phyloP scores from a whole-genome alignment of 1,140 invertebrate genomes.

The Brachystomella parvula region DNA sequence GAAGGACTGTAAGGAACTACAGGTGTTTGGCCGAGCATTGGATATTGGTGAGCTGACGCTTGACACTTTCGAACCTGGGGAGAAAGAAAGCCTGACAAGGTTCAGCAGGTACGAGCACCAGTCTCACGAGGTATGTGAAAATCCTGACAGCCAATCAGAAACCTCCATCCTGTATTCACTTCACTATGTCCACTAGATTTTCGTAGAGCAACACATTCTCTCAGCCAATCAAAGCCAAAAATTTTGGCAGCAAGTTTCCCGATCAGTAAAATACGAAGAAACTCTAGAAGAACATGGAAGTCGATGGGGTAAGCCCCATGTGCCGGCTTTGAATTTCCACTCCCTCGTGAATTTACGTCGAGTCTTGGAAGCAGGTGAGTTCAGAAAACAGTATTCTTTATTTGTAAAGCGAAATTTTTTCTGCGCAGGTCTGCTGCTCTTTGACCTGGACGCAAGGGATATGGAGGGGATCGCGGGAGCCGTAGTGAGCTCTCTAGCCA shows the following conservation, averaged over 20 bases:
- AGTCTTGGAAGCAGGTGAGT: neutral
- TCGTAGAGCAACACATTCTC: neutral
- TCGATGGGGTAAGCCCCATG: neutral
- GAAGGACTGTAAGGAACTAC: too few species aligned
- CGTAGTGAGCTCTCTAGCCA: too few species aligned
- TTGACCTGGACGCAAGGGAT: neutral
- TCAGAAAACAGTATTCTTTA: too few species aligned
- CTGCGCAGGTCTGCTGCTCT: neutral
- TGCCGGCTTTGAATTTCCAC: neutral
- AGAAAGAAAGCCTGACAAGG: neutral
- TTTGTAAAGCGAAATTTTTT: too few species aligned
- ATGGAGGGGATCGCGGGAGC: neutral
- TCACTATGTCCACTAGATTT: neutral
- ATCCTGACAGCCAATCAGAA: neutral
- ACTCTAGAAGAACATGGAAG: neutral
- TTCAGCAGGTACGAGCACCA: neutral
- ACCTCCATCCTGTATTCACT: neutral
- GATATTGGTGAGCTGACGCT: too few species aligned
- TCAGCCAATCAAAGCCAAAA: neutral
- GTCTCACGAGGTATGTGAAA: neutral
- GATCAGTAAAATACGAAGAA: neutral
- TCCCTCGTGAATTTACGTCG: neutral
- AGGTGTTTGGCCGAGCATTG: too few species aligned
- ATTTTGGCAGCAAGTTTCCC: neutral
- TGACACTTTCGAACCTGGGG: too few species aligned